Evolutionary conservation across 2,797 vertebrate species (phyloP), one percentile per base, ranked within the genome.

Genomic region (Anguilla megastoma): DNA sequence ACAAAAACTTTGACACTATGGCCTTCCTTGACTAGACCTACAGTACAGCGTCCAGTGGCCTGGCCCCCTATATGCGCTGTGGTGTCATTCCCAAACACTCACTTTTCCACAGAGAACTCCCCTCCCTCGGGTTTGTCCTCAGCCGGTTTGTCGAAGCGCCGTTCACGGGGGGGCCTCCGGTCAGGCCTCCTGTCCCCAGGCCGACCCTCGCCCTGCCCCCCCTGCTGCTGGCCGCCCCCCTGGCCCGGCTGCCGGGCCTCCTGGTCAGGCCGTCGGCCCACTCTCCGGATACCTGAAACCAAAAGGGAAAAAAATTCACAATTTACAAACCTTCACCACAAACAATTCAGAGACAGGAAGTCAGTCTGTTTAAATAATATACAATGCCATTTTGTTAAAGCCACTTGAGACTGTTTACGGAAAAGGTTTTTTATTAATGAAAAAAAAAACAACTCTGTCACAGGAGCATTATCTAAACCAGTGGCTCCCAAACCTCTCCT

Each of bases 51-150:
- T 71, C 27, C 69, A 33, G 7, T 16, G 18, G 18, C 0, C 27
- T 14, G 7, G n/a, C 27, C 1, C 69, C 33, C 71, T 5, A 27
- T 2, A 7, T 2, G 36, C 33, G 6, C 3, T 41, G 74, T 21
- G 18, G 33, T 6, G 16, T 52, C 27, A 45, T 52, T 74, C 41
- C 33, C 21, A 83, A 45, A 27, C 2, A 92, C 96, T 96, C 95
- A 98, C 98, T 97, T 98, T 91, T 99, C 98, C 87, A 95, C 94
- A 3, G 97, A 96, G 92, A 98, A 98, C 89, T 99, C 98, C 90
- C 97, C 97, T 88, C 96, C 97, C 91, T 99, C 98, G 0, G 97
- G 96, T 93, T 98, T 99, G 84, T 99, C 98, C 92, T 99, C 98
- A 0, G 95, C 88, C 1, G 98, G 97, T 90, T 99, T 99, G 87